Evolutionary conservation across 2,888 invertebrate species (phyloP), one percentile per base, ranked within the genome.

Genomic region (Pyrgus malvae): DNA sequence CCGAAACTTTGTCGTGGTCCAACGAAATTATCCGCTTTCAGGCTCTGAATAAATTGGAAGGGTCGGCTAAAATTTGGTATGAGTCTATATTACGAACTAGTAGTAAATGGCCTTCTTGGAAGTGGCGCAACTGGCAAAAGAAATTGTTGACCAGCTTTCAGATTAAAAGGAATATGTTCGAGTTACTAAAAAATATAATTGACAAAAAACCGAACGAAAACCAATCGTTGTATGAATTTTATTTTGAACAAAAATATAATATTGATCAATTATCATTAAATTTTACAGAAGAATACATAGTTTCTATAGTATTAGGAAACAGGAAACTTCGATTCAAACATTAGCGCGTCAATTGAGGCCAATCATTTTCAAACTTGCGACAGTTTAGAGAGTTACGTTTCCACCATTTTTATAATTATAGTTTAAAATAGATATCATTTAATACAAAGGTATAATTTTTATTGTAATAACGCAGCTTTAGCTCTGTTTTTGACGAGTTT

Each of bases 151-250:
- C 7, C 11, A 12, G 0, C 0, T 33, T 45, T 21, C 12, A 33
- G 12, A 12, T 12, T 2, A 12, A 12, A 5, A 9, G 31, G 21
- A 17, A 35, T 35, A 23, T 46, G 33, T 35, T 23, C 11, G 33
- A 35, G n/a, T n/a, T 35, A 3, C 12, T 46, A 1, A 46, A 21
- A 48, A 48, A 45, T 50, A 55, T 60, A 14, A 29, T 60, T 5
- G 57, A 57, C 2, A 42, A 23, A 3, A 61, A 60, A 46, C 61
- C 60, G 1, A 16, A 11, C 5, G 56, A 56, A 1, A 60, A 58
- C 19, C 63, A 63, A 21, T 63, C 66, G 4, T 19, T 66, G 1
- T 64, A 66, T 14, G 63, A 59, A 9, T 66, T 62, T 51, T 66
- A 35, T 51, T 64, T 64, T 33, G 54, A 60, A 46, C 63, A 62